Evolutionary conservation across 2,797 vertebrate species (phyloP).

Genomic region (Falco columbarius): DNA sequence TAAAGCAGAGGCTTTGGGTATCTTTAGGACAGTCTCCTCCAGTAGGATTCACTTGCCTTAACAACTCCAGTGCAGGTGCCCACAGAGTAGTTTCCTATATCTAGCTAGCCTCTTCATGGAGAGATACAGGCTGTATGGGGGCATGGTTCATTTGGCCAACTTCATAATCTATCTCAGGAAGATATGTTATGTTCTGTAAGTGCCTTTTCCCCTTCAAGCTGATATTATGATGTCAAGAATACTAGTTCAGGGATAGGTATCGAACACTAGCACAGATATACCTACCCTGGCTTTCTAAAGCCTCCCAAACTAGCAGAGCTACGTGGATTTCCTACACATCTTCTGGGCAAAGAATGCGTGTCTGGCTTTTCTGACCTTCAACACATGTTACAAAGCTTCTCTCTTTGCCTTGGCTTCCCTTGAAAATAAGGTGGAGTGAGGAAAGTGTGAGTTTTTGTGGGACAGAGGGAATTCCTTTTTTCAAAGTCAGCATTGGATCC

Average conservation of each 20-base stretch:
- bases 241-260: not conserved
- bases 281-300: not conserved
- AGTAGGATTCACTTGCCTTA: not conserved
- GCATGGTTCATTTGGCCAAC: not conserved
- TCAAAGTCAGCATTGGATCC: not conserved
- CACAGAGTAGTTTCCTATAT: not conserved
- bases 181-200: not conserved
- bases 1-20: not conserved
- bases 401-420: conserved; percentile 6
- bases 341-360: not conserved
- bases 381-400: not conserved
- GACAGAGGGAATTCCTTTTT: not conserved
- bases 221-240: not conserved
- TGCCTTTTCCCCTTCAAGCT: not conserved
- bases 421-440: not conserved
- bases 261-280: rapidly evolving
- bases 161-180: not conserved
- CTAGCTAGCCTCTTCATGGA: not conserved
- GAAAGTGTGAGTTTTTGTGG: conserved; percentile 1
- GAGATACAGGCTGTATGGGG: not conserved
- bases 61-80: not conserved
- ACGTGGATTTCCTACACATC: not conserved
- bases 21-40: not conserved
- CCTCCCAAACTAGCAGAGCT: not conserved
- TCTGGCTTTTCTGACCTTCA: not conserved